phyloP scores from a whole-genome alignment of 2,888 invertebrate genomes.

The Meteorus cinctellus region DNA sequence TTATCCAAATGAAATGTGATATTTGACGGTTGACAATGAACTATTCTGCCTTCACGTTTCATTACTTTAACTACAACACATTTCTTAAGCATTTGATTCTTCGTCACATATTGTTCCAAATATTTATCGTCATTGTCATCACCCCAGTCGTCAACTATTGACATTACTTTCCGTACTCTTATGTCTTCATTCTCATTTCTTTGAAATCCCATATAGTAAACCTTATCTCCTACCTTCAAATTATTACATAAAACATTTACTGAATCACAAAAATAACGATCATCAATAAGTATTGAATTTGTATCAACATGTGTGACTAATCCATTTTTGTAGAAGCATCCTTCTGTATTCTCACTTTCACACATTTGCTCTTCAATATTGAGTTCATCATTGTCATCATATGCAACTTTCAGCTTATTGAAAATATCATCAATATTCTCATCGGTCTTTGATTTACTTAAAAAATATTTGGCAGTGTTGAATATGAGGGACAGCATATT shows the following conservation, averaged over 20 bases:
- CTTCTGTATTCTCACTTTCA: conserved; percentile 40
- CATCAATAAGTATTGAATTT: conserved; percentile 78
- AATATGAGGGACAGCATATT: conserved; percentile 75
- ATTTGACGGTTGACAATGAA: conserved; percentile 75
- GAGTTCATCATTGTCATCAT: background rate
- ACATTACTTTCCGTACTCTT: conserved; percentile 77
- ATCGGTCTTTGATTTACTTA: conserved; percentile 39
- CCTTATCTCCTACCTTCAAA: conserved; percentile 75
- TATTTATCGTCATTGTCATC: conserved; percentile 62
- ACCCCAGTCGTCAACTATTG: conserved; percentile 72
- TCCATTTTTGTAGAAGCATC: conserved; percentile 73
- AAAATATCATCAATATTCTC: conserved; percentile 56
- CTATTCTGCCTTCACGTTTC: conserved; percentile 68
- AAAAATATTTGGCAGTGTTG: conserved; percentile 58
- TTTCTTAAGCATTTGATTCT: conserved; percentile 65
- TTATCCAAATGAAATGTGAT: conserved; percentile 79
- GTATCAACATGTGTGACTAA: conserved; percentile 76
- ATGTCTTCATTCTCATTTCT: conserved; percentile 71
- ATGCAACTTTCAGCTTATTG: conserved; percentile 42
- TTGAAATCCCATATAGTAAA: conserved; percentile 77
- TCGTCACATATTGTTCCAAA: conserved; percentile 68
- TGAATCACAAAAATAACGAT: conserved; percentile 76
- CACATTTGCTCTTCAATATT: background rate
- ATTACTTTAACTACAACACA: conserved; percentile 72
- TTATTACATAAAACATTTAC: conserved; percentile 65